phyloP scores from a whole-genome alignment of 2,888 invertebrate species.

The Criorhina ranunculi region DNA sequence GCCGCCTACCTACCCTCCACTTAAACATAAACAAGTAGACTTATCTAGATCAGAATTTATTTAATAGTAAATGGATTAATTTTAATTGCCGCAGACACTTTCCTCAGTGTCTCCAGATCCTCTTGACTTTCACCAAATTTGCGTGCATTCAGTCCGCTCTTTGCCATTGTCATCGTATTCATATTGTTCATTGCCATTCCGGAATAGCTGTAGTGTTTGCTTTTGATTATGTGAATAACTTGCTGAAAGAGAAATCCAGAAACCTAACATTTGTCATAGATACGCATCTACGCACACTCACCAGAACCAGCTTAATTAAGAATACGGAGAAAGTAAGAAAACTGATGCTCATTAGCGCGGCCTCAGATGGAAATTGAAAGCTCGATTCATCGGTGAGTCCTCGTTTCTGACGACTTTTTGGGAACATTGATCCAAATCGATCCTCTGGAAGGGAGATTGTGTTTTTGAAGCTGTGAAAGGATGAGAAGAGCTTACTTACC shows the following conservation, averaged over 20 bases:
- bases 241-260: constrained; percentile 85
- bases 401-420: constrained; percentile 79
- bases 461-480: background rate
- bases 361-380: constrained; percentile 92
- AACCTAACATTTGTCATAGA: constrained; percentile 29
- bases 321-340: constrained; percentile 94
- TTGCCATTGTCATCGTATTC: constrained; percentile 54
- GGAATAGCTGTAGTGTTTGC: constrained; percentile 85
- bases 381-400: constrained; percentile 85
- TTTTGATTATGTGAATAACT: constrained; percentile 88
- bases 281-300: constrained; percentile 84
- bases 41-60: background rate
- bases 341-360: constrained; percentile 92
- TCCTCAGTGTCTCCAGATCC: constrained; percentile 54
- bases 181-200: constrained; percentile 78
- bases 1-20: background rate
- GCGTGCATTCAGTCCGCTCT: constrained; percentile 56
- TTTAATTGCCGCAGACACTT: constrained; percentile 59
- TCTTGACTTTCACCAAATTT: constrained; percentile 61
- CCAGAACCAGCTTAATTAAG: constrained; percentile 92
- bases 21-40: background rate
- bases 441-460: constrained; percentile 42
- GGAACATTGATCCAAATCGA: constrained; percentile 57
- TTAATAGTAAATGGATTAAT: constrained; percentile 50
- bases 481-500: constrained; percentile 84